A percentile compares a stretch with the other conserved stretches of the same genome.
Evolutionary conservation across 2,888 invertebrate genomes (phyloP).

Genomic region (Macrosiphum euphorbiae): DNA sequence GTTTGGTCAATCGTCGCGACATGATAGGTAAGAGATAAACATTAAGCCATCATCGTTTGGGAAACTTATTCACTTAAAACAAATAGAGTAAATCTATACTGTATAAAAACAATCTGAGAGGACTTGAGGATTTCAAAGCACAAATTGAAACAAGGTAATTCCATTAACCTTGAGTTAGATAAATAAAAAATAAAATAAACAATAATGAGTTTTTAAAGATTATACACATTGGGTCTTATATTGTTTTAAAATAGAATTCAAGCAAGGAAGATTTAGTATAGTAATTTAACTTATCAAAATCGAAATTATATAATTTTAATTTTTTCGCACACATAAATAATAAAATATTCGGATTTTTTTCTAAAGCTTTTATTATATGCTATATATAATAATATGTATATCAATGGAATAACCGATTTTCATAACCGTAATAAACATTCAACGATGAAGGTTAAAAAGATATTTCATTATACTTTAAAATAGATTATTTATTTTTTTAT

Average conservation of each 20-base stretch:
- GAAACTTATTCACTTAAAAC: constrained; percentile 15
- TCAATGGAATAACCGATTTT: neutral
- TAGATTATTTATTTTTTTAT: too few relatives aligned
- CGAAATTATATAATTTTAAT: neutral
- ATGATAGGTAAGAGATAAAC: neutral
- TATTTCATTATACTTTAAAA: too few relatives aligned
- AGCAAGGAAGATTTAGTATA: neutral
- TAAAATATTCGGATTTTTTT: neutral
- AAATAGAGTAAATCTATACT: neutral
- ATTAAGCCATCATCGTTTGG: neutral
- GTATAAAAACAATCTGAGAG: neutral
- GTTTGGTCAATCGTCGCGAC: neutral
- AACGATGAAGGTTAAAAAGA: too few relatives aligned
- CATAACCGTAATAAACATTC: neutral
- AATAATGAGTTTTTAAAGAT: neutral
- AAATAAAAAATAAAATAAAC: neutral
- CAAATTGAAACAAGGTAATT: neutral
- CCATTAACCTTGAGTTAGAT: neutral
- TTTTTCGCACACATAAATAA: neutral
- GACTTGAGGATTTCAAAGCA: neutral
- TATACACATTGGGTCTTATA: neutral
- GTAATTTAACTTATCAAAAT: neutral
- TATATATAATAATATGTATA: neutral
- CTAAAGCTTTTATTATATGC: neutral
- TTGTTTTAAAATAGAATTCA: neutral